Base-by-base conservation (phyloP, 2,888 invertebrate genomes). In the Apamea monoglypha region DNA sequence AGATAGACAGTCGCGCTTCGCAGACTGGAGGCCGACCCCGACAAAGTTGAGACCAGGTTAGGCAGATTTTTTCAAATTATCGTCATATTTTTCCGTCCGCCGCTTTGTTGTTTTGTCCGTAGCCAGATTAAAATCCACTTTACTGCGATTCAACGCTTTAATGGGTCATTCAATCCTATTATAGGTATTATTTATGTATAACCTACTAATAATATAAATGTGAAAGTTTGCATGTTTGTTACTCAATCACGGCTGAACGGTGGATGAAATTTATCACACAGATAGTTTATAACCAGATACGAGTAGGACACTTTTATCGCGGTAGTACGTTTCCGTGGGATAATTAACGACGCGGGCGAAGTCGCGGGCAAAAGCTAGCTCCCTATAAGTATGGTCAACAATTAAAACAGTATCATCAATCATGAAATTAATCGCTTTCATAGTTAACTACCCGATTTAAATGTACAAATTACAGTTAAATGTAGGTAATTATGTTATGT, bases 381-480 rank as follows among this genome's bases (percentile, higher is more conserved):
- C 66, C n/a, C 12, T 12, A 6, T 7, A 66, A 64, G 18, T 67
- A n/a, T 16, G 21, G 1, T 50, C 5, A 59, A 21, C 29, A 50
- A 72, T 70, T 66, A 8, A 50, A 40, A 36, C 14, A 40, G n/a
- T 69, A 40, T 63, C 67, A 71, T 81, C n/a, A 80, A 85, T 78
- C 71, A 78, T 73, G 64, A 32, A 44, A 80, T 80, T 73, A 82
- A 76, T 71, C n/a, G 78, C 36, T 76, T 74, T 67, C 64, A 68
- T 29, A 50, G 50, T 59, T 69, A 78, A 76, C 25, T 72, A 64
- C 25, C 61, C 75, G 36, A 75, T 76, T 83, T 72, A 83, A 83
- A 68, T 66, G 69, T 44, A 64, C 36, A 64, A 79, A 74, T 87
- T 61, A 78, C 71, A n/a, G 78, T 77, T 69, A 66, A 78, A 74